phyloP scores from a whole-genome alignment of 2,888 invertebrate species.

The Stramonita haemastoma region DNA sequence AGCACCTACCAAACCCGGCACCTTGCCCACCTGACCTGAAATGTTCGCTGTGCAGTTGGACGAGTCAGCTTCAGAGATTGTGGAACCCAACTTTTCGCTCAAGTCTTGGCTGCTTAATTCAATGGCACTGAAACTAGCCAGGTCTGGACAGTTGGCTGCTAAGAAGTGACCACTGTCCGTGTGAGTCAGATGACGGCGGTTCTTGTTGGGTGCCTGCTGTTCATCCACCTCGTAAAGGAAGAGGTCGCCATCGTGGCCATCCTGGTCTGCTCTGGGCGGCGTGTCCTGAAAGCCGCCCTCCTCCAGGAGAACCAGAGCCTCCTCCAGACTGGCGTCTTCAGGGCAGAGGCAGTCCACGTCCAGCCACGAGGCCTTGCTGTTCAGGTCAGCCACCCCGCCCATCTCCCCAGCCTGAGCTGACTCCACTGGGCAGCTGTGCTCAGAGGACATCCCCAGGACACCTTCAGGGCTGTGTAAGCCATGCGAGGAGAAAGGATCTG shows the following conservation, averaged over 20 bases:
- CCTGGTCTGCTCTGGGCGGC: background rate
- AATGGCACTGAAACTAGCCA: background rate
- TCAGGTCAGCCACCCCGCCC: background rate
- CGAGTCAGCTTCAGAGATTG: background rate
- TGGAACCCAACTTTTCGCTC: background rate
- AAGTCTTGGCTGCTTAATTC: background rate
- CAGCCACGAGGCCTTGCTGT: background rate
- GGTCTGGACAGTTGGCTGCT: constrained; percentile 17
- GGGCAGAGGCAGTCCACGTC: background rate
- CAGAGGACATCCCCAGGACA: background rate
- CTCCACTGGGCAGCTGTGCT: background rate
- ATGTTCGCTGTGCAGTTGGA: background rate
- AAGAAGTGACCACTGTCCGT: constrained; percentile 4
- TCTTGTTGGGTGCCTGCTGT: background rate
- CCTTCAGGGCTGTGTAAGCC: background rate
- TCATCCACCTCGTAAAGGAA: constrained; percentile 3
- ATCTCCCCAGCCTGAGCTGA: background rate
- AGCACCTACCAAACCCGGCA: background rate
- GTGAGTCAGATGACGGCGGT: background rate
- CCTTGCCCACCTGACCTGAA: background rate
- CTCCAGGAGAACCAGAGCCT: background rate
- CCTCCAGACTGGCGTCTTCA: background rate
- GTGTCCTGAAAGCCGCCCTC: background rate
- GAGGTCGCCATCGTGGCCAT: background rate
- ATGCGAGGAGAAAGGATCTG: background rate